Base-by-base conservation (phyloP, 2,888 invertebrate genomes). In the Luperina nickerlii region DNA sequence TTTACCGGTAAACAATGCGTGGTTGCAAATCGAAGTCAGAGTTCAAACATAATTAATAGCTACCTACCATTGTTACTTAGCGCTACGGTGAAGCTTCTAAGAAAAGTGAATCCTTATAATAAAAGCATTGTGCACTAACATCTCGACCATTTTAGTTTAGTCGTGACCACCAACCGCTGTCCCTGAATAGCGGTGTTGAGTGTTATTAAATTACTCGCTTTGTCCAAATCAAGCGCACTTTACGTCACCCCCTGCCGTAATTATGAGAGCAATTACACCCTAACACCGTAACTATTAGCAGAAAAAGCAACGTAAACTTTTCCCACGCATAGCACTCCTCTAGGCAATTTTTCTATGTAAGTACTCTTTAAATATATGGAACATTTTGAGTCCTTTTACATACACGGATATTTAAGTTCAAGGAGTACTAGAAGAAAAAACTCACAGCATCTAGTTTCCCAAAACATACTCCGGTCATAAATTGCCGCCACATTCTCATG, bases 91-190 rank as follows among this genome's bases (percentile, higher is more conserved):
- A 42, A 82, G 54, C 82, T 81, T 81, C 27, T 57, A 13, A 48
- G 27, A 70, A 60, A 69, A 76, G 45, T 27, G 32, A 11, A 66
- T 72, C 45, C 57, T n/a, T 38, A 48, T n/a, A 79, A 57, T 79
- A 78, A 51, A 68, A 72, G 38, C 68, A 73, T 67, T 38, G 5
- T 60, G 45, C 5, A 65, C 71, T 74, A 71, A 79, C 24, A 68
- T 76, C 74, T 67, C 32, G 38, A 27, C 60, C 57, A 71, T 88
- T 87, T 66, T 78, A 66, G 74, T 78, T 54, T 72, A 84, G 78
- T 86, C 88, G 90, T 84, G 85, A 88, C 79, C 81, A 87, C 83
- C 78, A 89, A 92, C 91, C 92, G 67, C 90, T 89, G 91, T 79
- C 91, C 92, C 88, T 92, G 92, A 91, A 90, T 84, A 83, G 84